Percentiles rank a stretch among this genome's conserved stretches.
Evolutionary conservation across 2,888 invertebrate species (phyloP).

Genomic region (Polydrusus pterygomalis): DNA sequence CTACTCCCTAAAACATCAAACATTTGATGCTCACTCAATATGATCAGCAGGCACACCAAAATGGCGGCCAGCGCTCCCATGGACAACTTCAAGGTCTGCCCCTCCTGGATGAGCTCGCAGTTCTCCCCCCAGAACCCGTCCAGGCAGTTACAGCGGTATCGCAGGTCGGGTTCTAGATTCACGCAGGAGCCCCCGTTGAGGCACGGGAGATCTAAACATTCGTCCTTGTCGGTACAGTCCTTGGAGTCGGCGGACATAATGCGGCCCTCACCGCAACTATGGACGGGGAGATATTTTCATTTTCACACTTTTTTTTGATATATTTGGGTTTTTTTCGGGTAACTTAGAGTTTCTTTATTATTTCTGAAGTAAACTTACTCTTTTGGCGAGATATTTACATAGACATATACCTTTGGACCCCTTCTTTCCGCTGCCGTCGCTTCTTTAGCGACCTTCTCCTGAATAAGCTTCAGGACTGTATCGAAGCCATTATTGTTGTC

Average conservation of each 20-base stretch:
- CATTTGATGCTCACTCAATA: conserved; percentile 88
- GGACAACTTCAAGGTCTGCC: conserved; percentile 95
- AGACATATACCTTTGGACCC: no score
- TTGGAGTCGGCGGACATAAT: conserved; percentile 92
- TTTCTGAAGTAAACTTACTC: no score
- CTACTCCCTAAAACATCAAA: conserved; percentile 12
- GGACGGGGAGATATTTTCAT: conserved; percentile 1
- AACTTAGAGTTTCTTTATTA: neutral
- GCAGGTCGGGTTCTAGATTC: conserved; percentile 91
- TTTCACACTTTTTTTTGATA: neutral
- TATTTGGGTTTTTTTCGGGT: no score
- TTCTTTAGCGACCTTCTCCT: no score
- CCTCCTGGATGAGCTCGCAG: conserved; percentile 95
- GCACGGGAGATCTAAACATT: conserved; percentile 95
- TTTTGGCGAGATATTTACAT: no score
- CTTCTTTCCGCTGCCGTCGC: no score
- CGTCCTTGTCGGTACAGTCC: conserved; percentile 96
- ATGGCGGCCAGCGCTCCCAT: conserved; percentile 98
- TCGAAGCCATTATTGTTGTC: no score
- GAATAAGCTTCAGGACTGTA: no score
- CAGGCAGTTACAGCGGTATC: conserved; percentile 91
- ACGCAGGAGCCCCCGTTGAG: conserved; percentile 94
- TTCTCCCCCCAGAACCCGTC: conserved; percentile 96
- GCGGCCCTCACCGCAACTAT: conserved; percentile 95
- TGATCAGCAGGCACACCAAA: conserved; percentile 96